Conservation (phyloP, 1,140 invertebrate species). For the Apis florea region DNA sequence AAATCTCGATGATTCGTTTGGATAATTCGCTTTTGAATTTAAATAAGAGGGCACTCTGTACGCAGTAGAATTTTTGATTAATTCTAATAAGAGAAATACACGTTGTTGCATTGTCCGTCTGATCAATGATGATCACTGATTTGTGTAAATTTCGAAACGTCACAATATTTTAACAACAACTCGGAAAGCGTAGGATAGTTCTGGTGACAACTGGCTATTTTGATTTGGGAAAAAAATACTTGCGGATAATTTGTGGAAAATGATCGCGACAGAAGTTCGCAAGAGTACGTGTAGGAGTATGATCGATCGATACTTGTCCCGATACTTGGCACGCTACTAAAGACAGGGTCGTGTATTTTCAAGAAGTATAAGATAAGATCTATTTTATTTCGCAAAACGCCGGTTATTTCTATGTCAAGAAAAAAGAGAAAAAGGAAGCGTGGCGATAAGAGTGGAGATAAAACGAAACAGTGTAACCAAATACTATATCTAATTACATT, state of each 20-base stretch:
- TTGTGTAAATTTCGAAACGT: neutral
- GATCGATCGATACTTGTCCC: conserved; percentile 6
- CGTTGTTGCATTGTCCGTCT: too few relatives aligned
- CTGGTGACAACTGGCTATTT: neutral
- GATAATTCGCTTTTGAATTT: too few relatives aligned
- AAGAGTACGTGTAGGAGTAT: neutral
- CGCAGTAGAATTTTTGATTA: too few relatives aligned
- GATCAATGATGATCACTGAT: too few relatives aligned
- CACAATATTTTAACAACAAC: neutral
- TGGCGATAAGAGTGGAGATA: neutral
- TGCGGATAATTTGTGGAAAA: neutral
- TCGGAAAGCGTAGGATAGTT: neutral
- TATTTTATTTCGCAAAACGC: neutral
- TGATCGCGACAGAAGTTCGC: neutral
- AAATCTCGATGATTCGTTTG: too few relatives aligned
- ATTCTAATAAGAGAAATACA: too few relatives aligned
- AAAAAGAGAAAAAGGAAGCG: neutral
- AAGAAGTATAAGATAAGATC: neutral
- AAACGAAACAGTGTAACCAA: conserved; percentile 5
- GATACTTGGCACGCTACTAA: neutral
- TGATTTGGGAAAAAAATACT: neutral
- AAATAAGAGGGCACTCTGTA: too few relatives aligned
- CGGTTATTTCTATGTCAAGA: neutral
- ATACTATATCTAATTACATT: neutral
- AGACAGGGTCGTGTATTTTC: neutral